Conservation (phyloP, 2,113 vertebrate genomes). For the Ochotona princeps region DNA sequence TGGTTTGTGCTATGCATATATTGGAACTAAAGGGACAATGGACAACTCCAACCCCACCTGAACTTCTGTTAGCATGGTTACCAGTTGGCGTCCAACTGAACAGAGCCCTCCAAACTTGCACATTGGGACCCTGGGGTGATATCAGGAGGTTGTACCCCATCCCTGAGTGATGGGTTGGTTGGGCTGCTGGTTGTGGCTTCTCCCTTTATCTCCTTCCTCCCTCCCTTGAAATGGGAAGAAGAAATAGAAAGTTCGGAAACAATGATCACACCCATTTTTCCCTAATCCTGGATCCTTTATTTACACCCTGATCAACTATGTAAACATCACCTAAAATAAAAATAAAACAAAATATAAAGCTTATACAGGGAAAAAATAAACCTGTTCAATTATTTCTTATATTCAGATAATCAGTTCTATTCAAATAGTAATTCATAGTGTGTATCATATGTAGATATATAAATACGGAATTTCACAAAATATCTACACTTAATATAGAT, state of each 20-base stretch:
- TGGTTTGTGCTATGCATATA: background rate
- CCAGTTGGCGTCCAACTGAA: no score
- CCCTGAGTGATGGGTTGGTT: no score
- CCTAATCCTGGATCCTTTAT: no score
- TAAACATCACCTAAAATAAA: background rate
- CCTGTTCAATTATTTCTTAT: background rate
- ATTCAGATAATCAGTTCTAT: background rate
- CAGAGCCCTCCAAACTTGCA: no score
- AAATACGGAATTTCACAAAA: slow-evolving; percentile 10
- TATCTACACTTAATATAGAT: background rate
- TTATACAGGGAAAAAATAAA: background rate
- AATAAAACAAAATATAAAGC: background rate
- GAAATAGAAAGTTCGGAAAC: background rate
- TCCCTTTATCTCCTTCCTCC: no score
- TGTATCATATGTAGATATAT: background rate
- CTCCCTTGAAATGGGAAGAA: background rate
- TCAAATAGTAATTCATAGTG: background rate
- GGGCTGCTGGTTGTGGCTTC: no score
- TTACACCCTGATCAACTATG: no score
- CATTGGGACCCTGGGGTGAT: no score
- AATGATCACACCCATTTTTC: no score
- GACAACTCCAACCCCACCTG: fast-evolving
- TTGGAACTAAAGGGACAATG: background rate
- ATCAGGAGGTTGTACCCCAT: no score
- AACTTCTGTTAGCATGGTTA: no score